Evolutionary conservation across 2,888 invertebrate species (phyloP), one percentile per base, ranked within the genome.

Genomic region (Asteroscopus sphinx): DNA sequence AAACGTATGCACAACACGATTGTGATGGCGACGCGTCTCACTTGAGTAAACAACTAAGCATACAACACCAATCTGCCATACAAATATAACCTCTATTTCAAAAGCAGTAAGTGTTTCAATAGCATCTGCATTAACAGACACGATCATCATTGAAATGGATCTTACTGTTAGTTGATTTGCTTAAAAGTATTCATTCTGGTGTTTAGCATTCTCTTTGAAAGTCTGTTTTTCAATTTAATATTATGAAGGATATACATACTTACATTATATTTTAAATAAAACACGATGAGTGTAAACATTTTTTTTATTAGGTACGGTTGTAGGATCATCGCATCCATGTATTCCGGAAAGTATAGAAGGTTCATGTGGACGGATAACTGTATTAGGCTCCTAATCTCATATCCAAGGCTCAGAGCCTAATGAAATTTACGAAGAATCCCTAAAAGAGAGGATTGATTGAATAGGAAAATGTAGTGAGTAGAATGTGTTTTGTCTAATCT

Each of bases 31-130:
- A 56, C 73, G 52, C 53, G 61, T 25, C 46, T 54, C 73, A 72
- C 69, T 66, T 73, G 68, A 59, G 56, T 68, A 57, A 71, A 70
- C 54, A 71, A 54, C 47, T 40, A 33, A 64, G 36, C 40, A 68
- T 13, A 28, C 39, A 36, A 25, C 9, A 41, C n/a, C 39, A 8
- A 21, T n/a, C 48, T 48, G 49, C 15, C 17, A 46, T 9, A 25
- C 48, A 16, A 71, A 57, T 46, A 42, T 56, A 42, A 12, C 9
- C 41, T 30, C 7, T 70, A 57, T 54, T 45, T 8, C 5, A 8
- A 13, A 21, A 32, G 6, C 6, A 36, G 17, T 45, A 11, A 37
- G 16, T 17, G 28, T 32, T 33, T 33, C n/a, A 8, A 7, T 9
- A 6, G 16, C 30, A 44, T 44, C 21, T 37, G 33, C 28, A 37